Evolutionary conservation across 2,113 vertebrate genomes (phyloP), one percentile per base, ranked within the genome.

Genomic region (Odocoileus virginianus): DNA sequence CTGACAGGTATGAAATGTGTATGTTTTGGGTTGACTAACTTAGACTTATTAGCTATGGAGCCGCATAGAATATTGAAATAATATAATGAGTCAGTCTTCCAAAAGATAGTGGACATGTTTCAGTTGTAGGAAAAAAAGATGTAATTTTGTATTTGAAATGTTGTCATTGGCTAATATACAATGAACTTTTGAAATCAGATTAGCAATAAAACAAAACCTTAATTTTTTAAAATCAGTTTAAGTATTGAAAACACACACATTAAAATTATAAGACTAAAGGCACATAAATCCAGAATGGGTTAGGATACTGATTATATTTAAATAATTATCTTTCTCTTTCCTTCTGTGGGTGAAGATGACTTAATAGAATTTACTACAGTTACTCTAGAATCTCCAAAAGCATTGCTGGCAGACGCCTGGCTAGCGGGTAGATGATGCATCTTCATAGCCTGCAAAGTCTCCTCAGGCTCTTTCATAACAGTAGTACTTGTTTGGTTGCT

Each of bases 81-180:
- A 4, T 5, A 6, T 23, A 67, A 60, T 43, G 54, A 96, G 78
- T 45, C 21, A 23, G 60, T 83, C 40, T 81, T 78, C 78, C 28
- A 45, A 45, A 96, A 52, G 64, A 86, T 50, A 88, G 89, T 19
- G 40, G 90, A 33, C 30, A 6, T 30, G 23, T 93, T 83, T 79
- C 40, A 54, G 27, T 50, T 92, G 15, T 33, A 45, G 43, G 6
- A 87, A 60, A 94, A 47, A 93, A 87, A 89, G 74, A 30, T 85
- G 55, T 45, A 52, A 52, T 85, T 90, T 97, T 96, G n/a, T 78
- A 95, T 97, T 96, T 96, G 55, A 94, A 84, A 83, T 87, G 67
- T 89, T 36, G 43, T 60, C n/a, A 55, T 27, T 90, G 87, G 30
- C 81, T 86, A 84, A 89, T 30, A 83, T n/a, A 86, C 36, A 93